phyloP scores from a whole-genome alignment of 2,888 invertebrate genomes.

The Azorinus chamasolen region DNA sequence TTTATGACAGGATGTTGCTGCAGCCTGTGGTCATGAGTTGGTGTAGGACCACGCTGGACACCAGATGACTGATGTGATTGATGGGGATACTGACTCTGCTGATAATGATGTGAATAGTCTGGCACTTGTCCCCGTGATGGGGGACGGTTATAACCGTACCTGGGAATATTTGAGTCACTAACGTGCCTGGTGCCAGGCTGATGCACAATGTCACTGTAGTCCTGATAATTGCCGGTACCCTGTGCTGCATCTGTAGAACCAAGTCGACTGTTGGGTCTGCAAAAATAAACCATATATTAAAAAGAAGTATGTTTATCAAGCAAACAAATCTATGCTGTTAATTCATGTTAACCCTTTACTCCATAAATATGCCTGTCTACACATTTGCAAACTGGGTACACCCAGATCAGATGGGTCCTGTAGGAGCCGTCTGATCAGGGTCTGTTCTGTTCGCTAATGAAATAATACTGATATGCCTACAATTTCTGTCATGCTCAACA shows the following conservation, averaged over 20 bases:
- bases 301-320: neutral
- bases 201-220: conserved; percentile 42
- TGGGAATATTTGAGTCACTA: conserved; percentile 53
- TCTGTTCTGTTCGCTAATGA: no score
- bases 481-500: no score
- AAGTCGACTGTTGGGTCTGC: conserved; percentile 54
- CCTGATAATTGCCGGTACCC: conserved; percentile 43
- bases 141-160: conserved; percentile 48
- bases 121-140: conserved; percentile 43
- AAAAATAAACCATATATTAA: neutral
- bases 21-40: conserved; percentile 8
- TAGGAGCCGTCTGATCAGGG: no score
- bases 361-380: no score
- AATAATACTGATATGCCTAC: no score
- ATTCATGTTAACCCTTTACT: no score
- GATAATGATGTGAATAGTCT: conserved; percentile 21
- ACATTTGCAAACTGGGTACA: no score
- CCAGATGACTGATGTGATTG: neutral
- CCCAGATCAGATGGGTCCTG: no score
- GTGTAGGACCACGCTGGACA: conserved; percentile 11
- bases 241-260: conserved; percentile 26
- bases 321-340: neutral
- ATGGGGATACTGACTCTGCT: conserved; percentile 10
- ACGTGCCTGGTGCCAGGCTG: conserved; percentile 30
- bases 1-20: conserved; percentile 8